phyloP scores from a whole-genome alignment of 2,888 invertebrate species.

The Mythimna loreyi region DNA sequence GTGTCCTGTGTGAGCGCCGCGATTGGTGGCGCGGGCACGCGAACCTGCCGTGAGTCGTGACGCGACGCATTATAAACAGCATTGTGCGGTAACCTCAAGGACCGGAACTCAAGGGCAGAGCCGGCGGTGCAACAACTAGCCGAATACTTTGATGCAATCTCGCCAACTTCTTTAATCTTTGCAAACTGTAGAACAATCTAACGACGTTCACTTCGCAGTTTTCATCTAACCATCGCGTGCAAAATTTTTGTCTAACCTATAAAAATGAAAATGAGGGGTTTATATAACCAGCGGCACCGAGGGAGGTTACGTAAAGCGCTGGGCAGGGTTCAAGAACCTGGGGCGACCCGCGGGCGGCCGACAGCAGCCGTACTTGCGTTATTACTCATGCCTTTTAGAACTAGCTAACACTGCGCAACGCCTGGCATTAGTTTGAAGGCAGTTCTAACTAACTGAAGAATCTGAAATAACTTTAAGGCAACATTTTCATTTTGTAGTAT shows the following conservation, averaged over 20 bases:
- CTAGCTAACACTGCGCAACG: slow-evolving; percentile 13
- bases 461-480: slow-evolving; percentile 7
- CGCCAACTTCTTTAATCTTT: slow-evolving; percentile 6
- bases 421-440: slow-evolving; percentile 12
- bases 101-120: slow-evolving; percentile 59
- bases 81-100: slow-evolving; percentile 59
- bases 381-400: slow-evolving; percentile 45
- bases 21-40: slow-evolving; percentile 77
- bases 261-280: slow-evolving; percentile 39
- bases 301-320: slow-evolving; percentile 64
- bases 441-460: not conserved
- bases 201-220: not conserved
- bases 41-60: slow-evolving; percentile 54
- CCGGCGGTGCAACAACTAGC: slow-evolving; percentile 31
- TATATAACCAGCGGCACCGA: slow-evolving; percentile 57
- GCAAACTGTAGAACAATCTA: slow-evolving; percentile 1
- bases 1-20: slow-evolving; percentile 78
- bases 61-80: slow-evolving; percentile 58
- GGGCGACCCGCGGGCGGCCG: slow-evolving; percentile 60
- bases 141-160: slow-evolving; percentile 19
- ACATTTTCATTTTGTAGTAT: not conserved
- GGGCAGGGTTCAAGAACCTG: slow-evolving; percentile 69
- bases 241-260: slow-evolving; percentile 35
- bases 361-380: slow-evolving; percentile 35
- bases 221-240: slow-evolving; percentile 28